phyloP scores from a whole-genome alignment of 1,140 invertebrate genomes.

The Bombus turneri region DNA sequence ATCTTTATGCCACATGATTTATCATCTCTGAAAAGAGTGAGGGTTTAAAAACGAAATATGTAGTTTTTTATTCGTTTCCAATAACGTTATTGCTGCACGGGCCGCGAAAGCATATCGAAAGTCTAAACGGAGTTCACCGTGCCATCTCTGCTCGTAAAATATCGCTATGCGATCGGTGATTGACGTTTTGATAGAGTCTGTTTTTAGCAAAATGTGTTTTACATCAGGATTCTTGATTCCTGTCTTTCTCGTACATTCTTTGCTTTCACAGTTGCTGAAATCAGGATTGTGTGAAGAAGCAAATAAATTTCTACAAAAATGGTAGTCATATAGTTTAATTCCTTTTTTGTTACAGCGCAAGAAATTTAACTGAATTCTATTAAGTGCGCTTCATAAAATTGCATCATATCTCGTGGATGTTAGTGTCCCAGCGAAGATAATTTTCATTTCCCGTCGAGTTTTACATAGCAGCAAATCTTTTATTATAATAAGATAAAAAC shows the following conservation, averaged over 20 bases:
- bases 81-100: background rate
- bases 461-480: background rate
- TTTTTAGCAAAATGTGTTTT: background rate
- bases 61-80: constrained; percentile 4
- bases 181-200: background rate
- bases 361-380: background rate
- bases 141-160: background rate
- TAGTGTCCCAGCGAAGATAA: background rate
- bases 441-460: background rate
- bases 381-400: background rate
- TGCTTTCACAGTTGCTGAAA: background rate
- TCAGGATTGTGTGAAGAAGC: background rate
- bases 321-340: background rate
- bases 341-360: background rate
- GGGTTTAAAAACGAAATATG: background rate
- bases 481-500: too few species aligned
- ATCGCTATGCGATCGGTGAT: background rate
- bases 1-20: background rate
- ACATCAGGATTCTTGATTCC: background rate
- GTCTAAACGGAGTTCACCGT: background rate
- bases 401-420: background rate
- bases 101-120: background rate
- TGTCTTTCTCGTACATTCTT: too few species aligned
- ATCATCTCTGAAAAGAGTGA: background rate
- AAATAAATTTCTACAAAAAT: background rate